Evolutionary conservation across 2,888 invertebrate species (phyloP).

Genomic region (Limnephilus rhombicus): DNA sequence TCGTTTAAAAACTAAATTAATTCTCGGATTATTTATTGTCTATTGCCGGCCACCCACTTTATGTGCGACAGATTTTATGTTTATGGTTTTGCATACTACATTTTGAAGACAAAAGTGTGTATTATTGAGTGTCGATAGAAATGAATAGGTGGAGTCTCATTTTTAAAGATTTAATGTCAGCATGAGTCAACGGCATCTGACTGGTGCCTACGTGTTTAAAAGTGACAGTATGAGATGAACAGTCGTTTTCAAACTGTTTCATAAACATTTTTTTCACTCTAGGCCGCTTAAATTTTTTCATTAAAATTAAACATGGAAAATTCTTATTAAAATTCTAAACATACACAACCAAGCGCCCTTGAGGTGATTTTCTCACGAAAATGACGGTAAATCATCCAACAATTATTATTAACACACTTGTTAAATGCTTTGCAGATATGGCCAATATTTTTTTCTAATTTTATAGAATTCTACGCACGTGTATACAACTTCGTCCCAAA

Average conservation of each 20-base stretch:
- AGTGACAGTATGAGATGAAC: background rate
- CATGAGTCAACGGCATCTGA: background rate
- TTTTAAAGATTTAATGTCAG: background rate
- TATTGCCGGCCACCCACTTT: constrained; percentile 33
- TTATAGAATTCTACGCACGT: no score
- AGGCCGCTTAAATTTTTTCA: background rate
- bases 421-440: no score
- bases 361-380: no score
- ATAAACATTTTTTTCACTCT: background rate
- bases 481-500: no score
- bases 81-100: constrained; percentile 12
- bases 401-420: no score
- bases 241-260: background rate
- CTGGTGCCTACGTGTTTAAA: background rate
- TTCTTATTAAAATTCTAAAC: no score
- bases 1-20: constrained; percentile 23
- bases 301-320: no score
- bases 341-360: no score
- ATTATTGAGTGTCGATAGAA: background rate
- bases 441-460: no score
- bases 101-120: background rate
- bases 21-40: constrained; percentile 7
- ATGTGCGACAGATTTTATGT: constrained; percentile 5
- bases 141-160: background rate
- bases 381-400: no score